phyloP scores from a whole-genome alignment of 2,797 vertebrate genomes.

The Paguma larvata region DNA sequence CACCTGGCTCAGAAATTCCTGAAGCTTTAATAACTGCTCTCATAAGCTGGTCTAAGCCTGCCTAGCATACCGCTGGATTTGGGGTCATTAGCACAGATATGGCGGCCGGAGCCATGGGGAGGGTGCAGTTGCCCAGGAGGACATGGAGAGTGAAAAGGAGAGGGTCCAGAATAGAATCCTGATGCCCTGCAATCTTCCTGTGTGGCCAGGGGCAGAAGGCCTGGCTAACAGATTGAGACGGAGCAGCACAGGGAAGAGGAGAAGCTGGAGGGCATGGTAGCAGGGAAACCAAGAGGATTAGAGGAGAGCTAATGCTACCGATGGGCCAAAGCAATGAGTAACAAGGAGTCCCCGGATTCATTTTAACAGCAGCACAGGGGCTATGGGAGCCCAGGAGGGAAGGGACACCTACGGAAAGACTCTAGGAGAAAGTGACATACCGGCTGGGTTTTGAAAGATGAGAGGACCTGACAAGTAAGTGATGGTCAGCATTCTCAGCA shows the following conservation, averaged over 20 bases:
- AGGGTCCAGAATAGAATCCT: background rate
- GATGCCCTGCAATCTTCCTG: background rate
- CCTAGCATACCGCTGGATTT: background rate
- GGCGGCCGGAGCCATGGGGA: background rate
- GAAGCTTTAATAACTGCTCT: background rate
- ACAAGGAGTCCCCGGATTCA: too few species aligned
- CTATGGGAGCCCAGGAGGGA: background rate
- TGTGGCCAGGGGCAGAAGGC: background rate
- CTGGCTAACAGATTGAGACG: background rate
- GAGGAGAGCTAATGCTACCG: background rate
- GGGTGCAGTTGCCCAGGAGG: background rate
- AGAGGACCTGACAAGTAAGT: background rate
- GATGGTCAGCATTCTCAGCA: background rate
- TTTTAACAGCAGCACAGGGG: background rate
- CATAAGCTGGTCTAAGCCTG: background rate
- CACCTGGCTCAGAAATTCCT: background rate
- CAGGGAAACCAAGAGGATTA: background rate
- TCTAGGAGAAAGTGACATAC: background rate
- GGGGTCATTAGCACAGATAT: background rate
- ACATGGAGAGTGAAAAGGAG: background rate
- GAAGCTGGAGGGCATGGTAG: background rate
- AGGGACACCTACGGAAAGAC: background rate
- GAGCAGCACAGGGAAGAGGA: background rate
- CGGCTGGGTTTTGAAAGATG: background rate
- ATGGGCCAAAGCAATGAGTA: background rate